Evolutionary conservation across 2,888 invertebrate genomes (phyloP).

Genomic region (Leptinotarsa peninsularis): DNA sequence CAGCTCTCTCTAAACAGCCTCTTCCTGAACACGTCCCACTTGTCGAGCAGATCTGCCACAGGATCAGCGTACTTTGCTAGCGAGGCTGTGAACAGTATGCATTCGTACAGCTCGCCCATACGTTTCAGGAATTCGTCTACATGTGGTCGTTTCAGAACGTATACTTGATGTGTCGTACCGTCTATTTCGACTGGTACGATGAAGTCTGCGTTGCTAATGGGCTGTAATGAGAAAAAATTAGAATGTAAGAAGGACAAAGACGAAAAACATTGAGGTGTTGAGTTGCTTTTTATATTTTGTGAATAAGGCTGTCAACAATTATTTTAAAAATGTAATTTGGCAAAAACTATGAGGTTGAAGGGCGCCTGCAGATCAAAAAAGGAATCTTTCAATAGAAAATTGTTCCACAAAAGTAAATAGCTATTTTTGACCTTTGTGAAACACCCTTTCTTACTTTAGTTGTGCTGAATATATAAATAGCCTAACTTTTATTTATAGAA

Average conservation of each 20-base stretch:
- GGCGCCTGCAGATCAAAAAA: too few species aligned
- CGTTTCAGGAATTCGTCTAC: slow-evolving; percentile 98
- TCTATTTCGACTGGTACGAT: slow-evolving; percentile 99
- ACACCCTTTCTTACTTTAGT: too few species aligned
- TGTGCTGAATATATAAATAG: too few species aligned
- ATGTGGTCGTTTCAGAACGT: slow-evolving; percentile 98
- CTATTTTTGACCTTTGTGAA: too few species aligned
- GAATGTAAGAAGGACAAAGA: not conserved
- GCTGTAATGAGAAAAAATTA: slow-evolving; percentile 71
- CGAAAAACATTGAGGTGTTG: too few species aligned
- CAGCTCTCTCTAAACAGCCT: slow-evolving; percentile 99
- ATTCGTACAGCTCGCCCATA: slow-evolving; percentile 99
- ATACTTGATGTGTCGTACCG: slow-evolving; percentile 98
- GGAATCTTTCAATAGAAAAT: too few species aligned
- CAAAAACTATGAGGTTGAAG: too few species aligned
- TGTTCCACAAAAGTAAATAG: too few species aligned
- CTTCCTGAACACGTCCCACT: slow-evolving; percentile 95
- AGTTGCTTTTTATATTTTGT: too few species aligned
- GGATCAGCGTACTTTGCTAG: slow-evolving; percentile 99
- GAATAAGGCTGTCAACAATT: too few species aligned
- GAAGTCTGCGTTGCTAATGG: slow-evolving; percentile 99
- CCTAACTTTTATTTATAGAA: too few species aligned
- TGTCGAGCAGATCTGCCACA: slow-evolving; percentile 96
- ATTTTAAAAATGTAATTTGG: too few species aligned
- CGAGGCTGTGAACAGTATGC: slow-evolving; percentile 98